A percentile compares a stretch with the other conserved stretches of the same genome.
Evolutionary conservation across 2,888 invertebrate genomes (phyloP).

Genomic region (Philhelius pedissequus): DNA sequence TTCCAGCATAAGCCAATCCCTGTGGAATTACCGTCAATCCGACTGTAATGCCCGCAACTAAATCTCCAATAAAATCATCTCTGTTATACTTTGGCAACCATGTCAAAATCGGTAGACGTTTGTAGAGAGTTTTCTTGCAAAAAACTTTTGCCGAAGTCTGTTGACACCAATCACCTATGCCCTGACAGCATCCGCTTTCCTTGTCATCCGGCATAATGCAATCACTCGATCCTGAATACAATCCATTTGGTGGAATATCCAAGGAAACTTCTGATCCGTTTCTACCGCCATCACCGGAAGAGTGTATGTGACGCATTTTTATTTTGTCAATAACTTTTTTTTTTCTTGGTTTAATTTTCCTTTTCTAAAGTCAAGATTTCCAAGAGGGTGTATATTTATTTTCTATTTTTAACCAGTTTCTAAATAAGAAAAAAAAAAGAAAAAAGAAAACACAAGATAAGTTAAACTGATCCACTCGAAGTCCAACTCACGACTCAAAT

Average conservation of each 20-base stretch:
- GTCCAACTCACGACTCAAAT: constrained; percentile 26
- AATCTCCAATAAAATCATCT: constrained; percentile 88
- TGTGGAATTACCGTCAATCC: constrained; percentile 86
- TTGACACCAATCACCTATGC: constrained; percentile 71
- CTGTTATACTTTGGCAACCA: constrained; percentile 90
- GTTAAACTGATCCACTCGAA: constrained; percentile 44
- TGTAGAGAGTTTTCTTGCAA: constrained; percentile 86
- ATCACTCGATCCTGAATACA: constrained; percentile 76
- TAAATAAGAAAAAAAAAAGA: constrained; percentile 1
- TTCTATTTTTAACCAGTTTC: constrained; percentile 28
- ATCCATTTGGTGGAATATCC: constrained; percentile 76
- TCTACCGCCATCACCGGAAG: constrained; percentile 65
- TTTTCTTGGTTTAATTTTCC: not conserved
- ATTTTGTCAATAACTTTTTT: not conserved
- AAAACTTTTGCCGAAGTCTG: constrained; percentile 80
- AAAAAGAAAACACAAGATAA: constrained; percentile 30
- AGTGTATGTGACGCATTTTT: constrained; percentile 61
- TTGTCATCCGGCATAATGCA: constrained; percentile 80
- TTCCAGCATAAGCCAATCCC: constrained; percentile 89
- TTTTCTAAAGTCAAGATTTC: constrained; percentile 6
- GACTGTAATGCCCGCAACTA: constrained; percentile 94
- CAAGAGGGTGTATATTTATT: constrained; percentile 17
- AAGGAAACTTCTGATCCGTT: constrained; percentile 74
- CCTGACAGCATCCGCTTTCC: constrained; percentile 71
- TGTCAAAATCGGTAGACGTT: constrained; percentile 85